Evolutionary conservation across 2,888 invertebrate species (phyloP), one percentile per base, ranked within the genome.

Genomic region (Leptopilina myrica): DNA sequence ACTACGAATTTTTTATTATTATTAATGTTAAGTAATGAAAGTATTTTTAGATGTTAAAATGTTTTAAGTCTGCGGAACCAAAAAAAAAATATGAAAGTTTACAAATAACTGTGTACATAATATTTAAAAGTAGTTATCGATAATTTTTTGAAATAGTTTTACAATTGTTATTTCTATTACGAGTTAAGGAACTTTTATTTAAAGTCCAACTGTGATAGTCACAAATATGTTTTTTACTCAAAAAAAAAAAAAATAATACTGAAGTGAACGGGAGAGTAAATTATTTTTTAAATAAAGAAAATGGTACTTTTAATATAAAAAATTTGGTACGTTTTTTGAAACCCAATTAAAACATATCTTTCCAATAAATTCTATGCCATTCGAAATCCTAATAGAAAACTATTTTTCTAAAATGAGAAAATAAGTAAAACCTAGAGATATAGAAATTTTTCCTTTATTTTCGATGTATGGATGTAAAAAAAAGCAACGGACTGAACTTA

Each of bases 181-280:
- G 33, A 14, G n/a, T 56, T 26, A 56, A 53, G 26, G 33, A 56
- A 56, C 73, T 73, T 73, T 14, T 20, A 69, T 12, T 53, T 26
- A 73, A 56, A 73, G 73, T 73, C 9, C 56, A 56, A 73, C 53
- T 73, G 73, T 53, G 73, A 73, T 73, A 73, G 73, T 33, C 56
- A 53, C 20, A 49, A 49, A 69, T 26, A 73, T 8, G n/a, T 33
- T 73, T 73, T 33, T 73, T 33, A 15, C 12, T 49, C 46, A n/a
- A 5, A 6, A 9, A 49, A 43, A 40, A 2, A 43, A 43, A 9
- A 73, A 1, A 6, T 20, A 62, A 9, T 20, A 62, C n/a, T 7
- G 20, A 3, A 5, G 8, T 7, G 8, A 62, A 15, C 7, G 8
- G 8, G 62, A 62, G 20, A 62, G 49, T 49, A 49, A 14, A 59